Conservation (phyloP, 2,888 invertebrate genomes). For the Drosophila rellima region DNA sequence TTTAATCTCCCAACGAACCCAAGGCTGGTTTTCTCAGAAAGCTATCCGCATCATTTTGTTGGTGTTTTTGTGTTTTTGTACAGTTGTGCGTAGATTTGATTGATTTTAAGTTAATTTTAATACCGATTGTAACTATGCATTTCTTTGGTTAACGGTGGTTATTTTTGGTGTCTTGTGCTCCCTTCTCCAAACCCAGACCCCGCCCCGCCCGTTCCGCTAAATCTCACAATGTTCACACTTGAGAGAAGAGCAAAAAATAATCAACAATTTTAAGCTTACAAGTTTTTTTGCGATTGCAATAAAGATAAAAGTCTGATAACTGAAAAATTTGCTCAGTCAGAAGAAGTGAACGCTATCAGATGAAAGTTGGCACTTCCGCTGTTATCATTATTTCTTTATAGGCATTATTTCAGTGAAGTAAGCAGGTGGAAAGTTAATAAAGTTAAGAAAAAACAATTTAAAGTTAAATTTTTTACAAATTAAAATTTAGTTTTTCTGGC, state of each 20-base stretch:
- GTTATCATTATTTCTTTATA: slow-evolving; percentile 3
- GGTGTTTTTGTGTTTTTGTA: slow-evolving; percentile 67
- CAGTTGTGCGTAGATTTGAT: slow-evolving; percentile 46
- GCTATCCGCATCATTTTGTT: slow-evolving; percentile 57
- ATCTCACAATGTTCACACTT: slow-evolving; percentile 6
- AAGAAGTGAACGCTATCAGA: slow-evolving; percentile 2
- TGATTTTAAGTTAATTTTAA: slow-evolving; percentile 37
- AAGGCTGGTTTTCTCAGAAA: slow-evolving; percentile 36
- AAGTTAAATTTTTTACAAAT: no score
- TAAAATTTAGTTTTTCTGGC: no score
- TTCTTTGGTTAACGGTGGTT: slow-evolving; percentile 55
- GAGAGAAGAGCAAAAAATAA: background rate
- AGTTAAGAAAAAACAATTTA: no score
- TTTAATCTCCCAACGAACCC: slow-evolving; percentile 13
- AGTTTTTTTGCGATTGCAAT: background rate
- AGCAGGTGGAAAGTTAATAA: background rate
- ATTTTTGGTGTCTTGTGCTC: slow-evolving; percentile 65
- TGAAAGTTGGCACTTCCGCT: background rate
- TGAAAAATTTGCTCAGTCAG: background rate
- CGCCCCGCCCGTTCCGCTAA: slow-evolving; percentile 22
- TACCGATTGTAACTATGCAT: slow-evolving; percentile 42
- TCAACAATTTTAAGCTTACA: background rate
- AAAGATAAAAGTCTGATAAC: slow-evolving; percentile 16
- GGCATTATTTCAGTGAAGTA: background rate
- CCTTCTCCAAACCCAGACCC: slow-evolving; percentile 26